Evolutionary conservation across 2,113 vertebrate genomes (phyloP), one percentile per base, ranked within the genome.

Genomic region (Axis porcinus): DNA sequence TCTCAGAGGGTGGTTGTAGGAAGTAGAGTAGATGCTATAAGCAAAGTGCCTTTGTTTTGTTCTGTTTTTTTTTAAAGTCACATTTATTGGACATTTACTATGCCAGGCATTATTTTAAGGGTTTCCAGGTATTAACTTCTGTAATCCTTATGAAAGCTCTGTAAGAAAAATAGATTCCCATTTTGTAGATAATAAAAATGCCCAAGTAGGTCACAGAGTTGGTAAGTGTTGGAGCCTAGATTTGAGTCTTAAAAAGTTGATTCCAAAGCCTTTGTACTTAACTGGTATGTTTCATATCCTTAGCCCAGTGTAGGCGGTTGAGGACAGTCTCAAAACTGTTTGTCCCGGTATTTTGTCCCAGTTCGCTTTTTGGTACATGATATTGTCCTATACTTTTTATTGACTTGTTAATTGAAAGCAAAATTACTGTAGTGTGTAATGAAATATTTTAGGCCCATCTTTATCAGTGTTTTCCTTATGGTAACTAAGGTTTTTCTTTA

Each of bases 361-460:
- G 2, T 96, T 89, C 4, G 15, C n/a, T 91, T 95, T 50, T 76
- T 33, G 81, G 36, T 94, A 43, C 17, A 7, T 88, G 54, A 62
- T 67, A 70, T 93, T 47, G 86, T 62, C 25, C 33, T 88, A 19
- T 15, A 55, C 3, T 97, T 93, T 86, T 85, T 62, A 87, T 33
- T 95, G 74, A 86, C 19, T 7, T 83, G 78, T 86, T 86, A 62
- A 93, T 86, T 90, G 47, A 93, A 90, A 95, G n/a, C 27, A 89
- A 70, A 86, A 55, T 86, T 60, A 81, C 30, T 54, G 21, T 93
- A 14, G 19, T 82, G 21, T 82, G 11, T 95, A 90, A 86, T 45
- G 21, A 81, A 81, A 93, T 90, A 47, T 25, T 82, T 55, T 3
- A 95, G 52, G 21, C 47, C 15, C 33, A 11, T 54, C 30, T 58